Evolutionary conservation across 2,113 vertebrate species (phyloP).

Genomic region (Silurus asotus): DNA sequence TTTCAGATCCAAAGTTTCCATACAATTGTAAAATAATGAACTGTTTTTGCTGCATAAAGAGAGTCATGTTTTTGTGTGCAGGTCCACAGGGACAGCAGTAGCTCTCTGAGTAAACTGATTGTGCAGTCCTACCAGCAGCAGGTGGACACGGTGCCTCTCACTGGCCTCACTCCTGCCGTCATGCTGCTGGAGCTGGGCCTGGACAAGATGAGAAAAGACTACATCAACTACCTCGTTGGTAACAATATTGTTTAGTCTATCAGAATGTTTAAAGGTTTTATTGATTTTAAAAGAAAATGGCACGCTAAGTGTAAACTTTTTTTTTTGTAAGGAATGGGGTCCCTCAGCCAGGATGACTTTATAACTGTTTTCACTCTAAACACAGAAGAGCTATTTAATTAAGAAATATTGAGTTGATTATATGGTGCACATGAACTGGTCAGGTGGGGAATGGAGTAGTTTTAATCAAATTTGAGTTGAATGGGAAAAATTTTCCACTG

Average conservation of each 20-base stretch:
- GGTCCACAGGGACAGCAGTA: conserved; percentile 90
- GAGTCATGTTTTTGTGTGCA: conserved; percentile 52
- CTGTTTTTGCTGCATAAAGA: not conserved
- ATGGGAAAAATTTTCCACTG: not conserved
- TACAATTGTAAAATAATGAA: not conserved
- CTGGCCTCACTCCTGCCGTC: conserved; percentile 76
- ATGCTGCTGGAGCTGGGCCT: conserved; percentile 94
- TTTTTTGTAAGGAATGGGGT: not conserved
- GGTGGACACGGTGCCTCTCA: conserved; percentile 77
- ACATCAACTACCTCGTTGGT: conserved; percentile 93
- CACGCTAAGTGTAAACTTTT: too few relatives aligned
- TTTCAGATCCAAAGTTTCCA: not conserved
- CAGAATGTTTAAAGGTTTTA: not conserved
- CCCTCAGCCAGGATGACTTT: not conserved
- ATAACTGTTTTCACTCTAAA: not conserved
- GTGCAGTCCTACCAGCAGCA: conserved; percentile 86
- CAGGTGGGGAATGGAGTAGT: not conserved
- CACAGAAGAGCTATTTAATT: not conserved
- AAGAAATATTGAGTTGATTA: not conserved
- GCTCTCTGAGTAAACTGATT: conserved; percentile 85
- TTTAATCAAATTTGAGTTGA: not conserved
- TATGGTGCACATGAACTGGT: not conserved
- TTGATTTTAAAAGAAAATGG: not conserved
- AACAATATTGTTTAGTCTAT: conserved; percentile 31
- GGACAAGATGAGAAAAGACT: conserved; percentile 96